Percentiles rank a stretch among this genome's conserved stretches.
Conservation (phyloP, 2,113 vertebrate genomes). For the Ceratotherium simum region DNA sequence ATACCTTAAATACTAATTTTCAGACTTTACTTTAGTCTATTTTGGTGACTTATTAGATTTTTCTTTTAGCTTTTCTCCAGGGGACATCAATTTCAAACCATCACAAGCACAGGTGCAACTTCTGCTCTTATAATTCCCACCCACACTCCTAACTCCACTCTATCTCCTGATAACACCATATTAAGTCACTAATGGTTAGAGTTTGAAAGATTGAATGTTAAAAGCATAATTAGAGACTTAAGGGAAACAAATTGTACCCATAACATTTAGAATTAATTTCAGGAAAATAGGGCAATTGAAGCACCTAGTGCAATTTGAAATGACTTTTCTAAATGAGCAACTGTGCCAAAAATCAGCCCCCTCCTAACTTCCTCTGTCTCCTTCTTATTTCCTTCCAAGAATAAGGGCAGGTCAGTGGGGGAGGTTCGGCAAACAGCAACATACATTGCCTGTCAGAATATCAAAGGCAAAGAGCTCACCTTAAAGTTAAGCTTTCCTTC, state of each 20-base stretch:
- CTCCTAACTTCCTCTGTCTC: constrained; percentile 40
- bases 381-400: constrained; percentile 66
- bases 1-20: constrained; percentile 79
- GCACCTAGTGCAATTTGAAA: constrained; percentile 76
- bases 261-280: constrained; percentile 83
- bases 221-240: constrained; percentile 84
- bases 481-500: constrained; percentile 43
- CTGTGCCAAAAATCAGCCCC: constrained; percentile 65
- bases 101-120: constrained; percentile 74
- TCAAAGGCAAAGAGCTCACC: constrained; percentile 49
- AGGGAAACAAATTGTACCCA: constrained; percentile 83
- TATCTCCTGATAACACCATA: constrained; percentile 77
- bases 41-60: constrained; percentile 76
- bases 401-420: constrained; percentile 59
- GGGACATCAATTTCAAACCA: constrained; percentile 78
- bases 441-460: constrained; percentile 59
- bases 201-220: constrained; percentile 81
- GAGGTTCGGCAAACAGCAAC: constrained; percentile 39
- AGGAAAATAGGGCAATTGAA: constrained; percentile 80
- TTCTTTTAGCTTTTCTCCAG: constrained; percentile 79
- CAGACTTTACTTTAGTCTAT: constrained; percentile 71
- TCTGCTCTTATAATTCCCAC: constrained; percentile 73
- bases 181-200: constrained; percentile 79
- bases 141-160: constrained; percentile 71
- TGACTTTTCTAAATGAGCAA: constrained; percentile 76